Percentiles rank a stretch among this genome's conserved stretches.
Conservation (phyloP, 2,113 vertebrate genomes). For the Malurus elegans region DNA sequence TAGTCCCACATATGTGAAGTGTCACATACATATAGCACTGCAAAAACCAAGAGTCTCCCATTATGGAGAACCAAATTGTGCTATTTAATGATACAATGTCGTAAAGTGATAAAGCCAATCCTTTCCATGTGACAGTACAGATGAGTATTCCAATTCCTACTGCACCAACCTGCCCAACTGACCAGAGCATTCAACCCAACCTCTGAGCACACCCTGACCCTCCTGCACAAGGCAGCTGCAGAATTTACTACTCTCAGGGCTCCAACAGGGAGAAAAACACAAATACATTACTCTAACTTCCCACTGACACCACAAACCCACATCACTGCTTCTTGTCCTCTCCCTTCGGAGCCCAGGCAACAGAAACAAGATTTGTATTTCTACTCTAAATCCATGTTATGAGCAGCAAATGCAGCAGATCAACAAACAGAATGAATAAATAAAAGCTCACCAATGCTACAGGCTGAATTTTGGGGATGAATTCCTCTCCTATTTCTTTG, state of each 20-base stretch:
- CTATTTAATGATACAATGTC: rapidly evolving
- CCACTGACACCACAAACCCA: neutral
- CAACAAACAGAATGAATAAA: neutral
- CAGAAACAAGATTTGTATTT: neutral
- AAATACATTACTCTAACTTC: neutral
- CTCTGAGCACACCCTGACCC: neutral
- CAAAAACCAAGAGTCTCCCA: neutral
- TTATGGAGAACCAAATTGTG: rapidly evolving
- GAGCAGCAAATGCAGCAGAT: neutral
- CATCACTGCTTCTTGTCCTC: neutral
- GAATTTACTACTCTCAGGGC: neutral
- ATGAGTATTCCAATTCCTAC: rapidly evolving
- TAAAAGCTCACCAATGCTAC: neutral
- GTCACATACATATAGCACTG: neutral
- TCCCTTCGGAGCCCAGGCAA: neutral
- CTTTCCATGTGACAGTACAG: rapidly evolving
- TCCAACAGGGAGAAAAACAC: neutral
- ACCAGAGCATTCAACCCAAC: neutral
- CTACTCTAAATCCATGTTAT: neutral
- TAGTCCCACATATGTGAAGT: neutral
- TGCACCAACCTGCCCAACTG: neutral
- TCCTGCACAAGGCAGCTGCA: neutral
- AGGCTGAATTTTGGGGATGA: neutral
- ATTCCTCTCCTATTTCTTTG: neutral
- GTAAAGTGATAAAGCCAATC: rapidly evolving